phyloP scores from a whole-genome alignment of 2,888 invertebrate genomes.

The Epistrophe grossulariae region DNA sequence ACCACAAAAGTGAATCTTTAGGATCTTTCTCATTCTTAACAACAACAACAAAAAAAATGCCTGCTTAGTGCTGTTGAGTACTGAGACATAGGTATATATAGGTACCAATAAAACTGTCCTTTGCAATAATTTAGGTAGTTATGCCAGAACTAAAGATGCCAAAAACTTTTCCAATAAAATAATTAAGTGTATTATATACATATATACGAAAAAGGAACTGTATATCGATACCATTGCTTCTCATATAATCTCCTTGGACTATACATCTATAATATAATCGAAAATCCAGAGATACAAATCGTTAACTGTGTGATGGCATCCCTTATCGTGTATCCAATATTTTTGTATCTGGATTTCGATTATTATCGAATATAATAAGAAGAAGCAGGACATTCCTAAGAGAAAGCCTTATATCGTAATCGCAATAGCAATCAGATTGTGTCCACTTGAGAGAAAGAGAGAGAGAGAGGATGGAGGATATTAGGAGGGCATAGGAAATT shows the following conservation, averaged over 20 bases:
- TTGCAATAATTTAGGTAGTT: neutral
- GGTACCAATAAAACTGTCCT: conserved; percentile 6
- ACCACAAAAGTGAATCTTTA: conserved; percentile 18
- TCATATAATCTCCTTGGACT: conserved; percentile 11
- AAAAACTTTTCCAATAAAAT: conserved; percentile 73
- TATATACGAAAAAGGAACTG: conserved; percentile 28
- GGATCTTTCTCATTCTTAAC: neutral
- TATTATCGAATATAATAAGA: conserved; percentile 52
- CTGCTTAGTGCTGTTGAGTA: conserved; percentile 13
- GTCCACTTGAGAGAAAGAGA: conserved; percentile 33
- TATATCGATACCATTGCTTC: neutral
- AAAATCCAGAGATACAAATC: conserved; percentile 53
- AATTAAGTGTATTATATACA: conserved; percentile 50
- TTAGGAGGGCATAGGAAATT: neutral
- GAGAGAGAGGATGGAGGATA: neutral
- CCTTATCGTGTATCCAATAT: conserved; percentile 10
- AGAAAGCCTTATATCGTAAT: conserved; percentile 27
- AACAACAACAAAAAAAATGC: conserved; percentile 2
- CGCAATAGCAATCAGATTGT: conserved; percentile 42
- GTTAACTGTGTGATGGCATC: conserved; percentile 27
- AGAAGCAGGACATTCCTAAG: conserved; percentile 13
- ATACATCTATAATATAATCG: conserved; percentile 40
- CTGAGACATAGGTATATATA: conserved; percentile 11
- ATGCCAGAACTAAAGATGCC: neutral
- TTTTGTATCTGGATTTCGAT: conserved; percentile 56